A percentile compares a stretch with the other conserved stretches of the same genome.
Evolutionary conservation across 2,888 invertebrate genomes (phyloP).

Genomic region (Caenorhabditis auriculariae): DNA sequence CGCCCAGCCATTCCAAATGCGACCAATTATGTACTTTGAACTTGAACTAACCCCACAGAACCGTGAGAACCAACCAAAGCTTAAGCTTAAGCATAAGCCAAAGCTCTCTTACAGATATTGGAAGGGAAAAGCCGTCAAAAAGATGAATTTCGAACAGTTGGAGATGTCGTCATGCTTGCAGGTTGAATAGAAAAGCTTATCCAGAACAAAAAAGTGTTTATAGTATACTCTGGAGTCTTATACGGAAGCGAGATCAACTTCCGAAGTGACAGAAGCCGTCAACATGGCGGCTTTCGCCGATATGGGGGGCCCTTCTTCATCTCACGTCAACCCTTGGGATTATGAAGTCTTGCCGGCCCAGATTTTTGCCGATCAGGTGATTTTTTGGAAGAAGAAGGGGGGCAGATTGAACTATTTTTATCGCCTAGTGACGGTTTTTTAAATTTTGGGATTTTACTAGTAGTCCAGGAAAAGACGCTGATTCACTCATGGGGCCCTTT

Average conservation of each 20-base stretch:
- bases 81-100: neutral
- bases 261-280: conserved; percentile 55
- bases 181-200: neutral
- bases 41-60: too few relatives aligned
- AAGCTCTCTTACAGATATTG: conserved; percentile 21
- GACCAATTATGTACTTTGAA: too few relatives aligned
- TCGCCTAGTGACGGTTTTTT: neutral
- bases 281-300: conserved; percentile 17
- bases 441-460: too few relatives aligned
- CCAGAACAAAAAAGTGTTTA: neutral
- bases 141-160: conserved; percentile 58
- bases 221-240: conserved; percentile 62
- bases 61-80: too few relatives aligned
- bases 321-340: conserved; percentile 55
- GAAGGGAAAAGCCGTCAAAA: conserved; percentile 50
- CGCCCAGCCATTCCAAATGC: too few relatives aligned
- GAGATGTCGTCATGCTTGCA: conserved; percentile 47
- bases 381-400: conserved; percentile 1
- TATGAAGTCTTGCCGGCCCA: conserved; percentile 56
- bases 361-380: conserved; percentile 56
- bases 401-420: neutral
- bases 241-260: conserved; percentile 58
- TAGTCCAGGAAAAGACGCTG: too few relatives aligned
- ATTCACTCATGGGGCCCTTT: too few relatives aligned
- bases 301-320: conserved; percentile 12